phyloP scores from a whole-genome alignment of 2,797 vertebrate species.

The Pristis pectinata region DNA sequence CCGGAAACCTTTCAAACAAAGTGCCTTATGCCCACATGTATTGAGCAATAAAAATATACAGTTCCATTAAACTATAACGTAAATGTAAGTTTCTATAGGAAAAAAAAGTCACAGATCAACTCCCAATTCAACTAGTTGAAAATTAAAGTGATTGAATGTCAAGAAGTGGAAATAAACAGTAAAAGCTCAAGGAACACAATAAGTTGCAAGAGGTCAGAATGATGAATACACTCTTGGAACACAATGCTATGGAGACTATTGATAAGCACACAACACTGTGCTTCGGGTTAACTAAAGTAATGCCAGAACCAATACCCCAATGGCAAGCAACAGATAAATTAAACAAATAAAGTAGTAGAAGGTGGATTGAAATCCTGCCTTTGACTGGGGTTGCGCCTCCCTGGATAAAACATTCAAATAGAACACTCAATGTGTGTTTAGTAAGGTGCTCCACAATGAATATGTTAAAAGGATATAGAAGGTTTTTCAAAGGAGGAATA shows the following conservation, averaged over 20 bases:
- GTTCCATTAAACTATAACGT: background rate
- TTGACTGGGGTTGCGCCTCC: background rate
- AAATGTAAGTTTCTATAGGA: background rate
- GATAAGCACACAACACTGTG: background rate
- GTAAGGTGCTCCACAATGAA: background rate
- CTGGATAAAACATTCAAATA: background rate
- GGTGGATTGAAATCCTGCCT: background rate
- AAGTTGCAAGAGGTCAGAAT: background rate
- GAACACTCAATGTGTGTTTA: background rate
- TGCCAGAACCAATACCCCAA: background rate
- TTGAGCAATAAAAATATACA: background rate
- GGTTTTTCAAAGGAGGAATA: background rate
- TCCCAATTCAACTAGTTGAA: background rate
- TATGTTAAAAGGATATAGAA: background rate
- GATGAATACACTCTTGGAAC: background rate
- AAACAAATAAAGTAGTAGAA: background rate
- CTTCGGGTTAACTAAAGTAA: background rate
- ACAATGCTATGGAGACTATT: background rate
- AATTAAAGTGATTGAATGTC: constrained; percentile 1
- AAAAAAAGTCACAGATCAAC: background rate
- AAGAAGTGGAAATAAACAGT: background rate
- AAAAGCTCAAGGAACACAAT: background rate
- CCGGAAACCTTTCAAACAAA: background rate
- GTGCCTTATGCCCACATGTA: background rate
- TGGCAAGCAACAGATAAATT: background rate